phyloP scores from a whole-genome alignment of 2,888 invertebrate species.

The Apomyelois bistriatella region DNA sequence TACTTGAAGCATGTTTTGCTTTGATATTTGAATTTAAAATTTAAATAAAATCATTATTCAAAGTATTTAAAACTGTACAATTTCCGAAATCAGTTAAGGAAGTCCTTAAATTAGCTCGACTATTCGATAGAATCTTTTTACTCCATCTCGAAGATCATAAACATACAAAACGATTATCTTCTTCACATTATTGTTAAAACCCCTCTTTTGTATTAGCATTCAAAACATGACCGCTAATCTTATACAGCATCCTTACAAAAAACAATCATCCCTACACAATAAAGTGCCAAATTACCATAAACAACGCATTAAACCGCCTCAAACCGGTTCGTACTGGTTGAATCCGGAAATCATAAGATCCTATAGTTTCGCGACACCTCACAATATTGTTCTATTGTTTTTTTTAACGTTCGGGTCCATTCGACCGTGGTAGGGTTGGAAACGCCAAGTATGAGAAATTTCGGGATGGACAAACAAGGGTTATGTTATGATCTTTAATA shows the following conservation, averaged over 20 bases:
- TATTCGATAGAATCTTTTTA: background rate
- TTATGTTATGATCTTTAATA: constrained; percentile 36
- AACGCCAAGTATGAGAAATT: constrained; percentile 30
- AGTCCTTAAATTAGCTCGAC: constrained; percentile 1
- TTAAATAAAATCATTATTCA: background rate
- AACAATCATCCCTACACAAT: constrained; percentile 52
- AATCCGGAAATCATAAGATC: constrained; percentile 60
- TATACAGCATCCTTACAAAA: constrained; percentile 61
- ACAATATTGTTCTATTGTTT: constrained; percentile 59
- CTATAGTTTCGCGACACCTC: constrained; percentile 63
- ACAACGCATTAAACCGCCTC: constrained; percentile 63
- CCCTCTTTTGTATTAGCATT: constrained; percentile 20
- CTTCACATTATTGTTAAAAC: constrained; percentile 6
- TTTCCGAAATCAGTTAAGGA: constrained; percentile 8
- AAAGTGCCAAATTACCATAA: constrained; percentile 76
- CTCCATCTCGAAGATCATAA: background rate
- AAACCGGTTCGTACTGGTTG: constrained; percentile 65
- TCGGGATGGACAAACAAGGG: constrained; percentile 25
- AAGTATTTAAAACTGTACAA: background rate
- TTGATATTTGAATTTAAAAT: too few relatives aligned
- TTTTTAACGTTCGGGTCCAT: constrained; percentile 52
- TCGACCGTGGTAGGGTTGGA: constrained; percentile 31
- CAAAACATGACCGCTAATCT: constrained; percentile 61
- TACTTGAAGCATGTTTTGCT: too few relatives aligned
- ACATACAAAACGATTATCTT: constrained; percentile 2